Evolutionary conservation across 2,888 invertebrate genomes (phyloP).

Genomic region (Melieria picta): DNA sequence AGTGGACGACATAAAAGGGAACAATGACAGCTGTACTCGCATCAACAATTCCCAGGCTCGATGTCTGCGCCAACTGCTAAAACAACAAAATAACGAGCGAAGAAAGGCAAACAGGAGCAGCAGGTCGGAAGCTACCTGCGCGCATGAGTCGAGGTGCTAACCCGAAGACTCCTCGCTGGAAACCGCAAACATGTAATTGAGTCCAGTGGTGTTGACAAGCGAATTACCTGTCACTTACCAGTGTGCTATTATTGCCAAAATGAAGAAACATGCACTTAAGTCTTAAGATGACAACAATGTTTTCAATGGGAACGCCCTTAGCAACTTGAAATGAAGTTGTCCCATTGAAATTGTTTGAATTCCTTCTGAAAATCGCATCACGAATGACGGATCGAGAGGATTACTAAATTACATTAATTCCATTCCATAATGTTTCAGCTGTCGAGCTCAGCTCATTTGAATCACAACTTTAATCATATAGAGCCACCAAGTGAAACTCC

Average conservation of each 20-base stretch:
- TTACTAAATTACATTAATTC: no score
- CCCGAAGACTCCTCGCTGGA: neutral
- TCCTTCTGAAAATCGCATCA: no score
- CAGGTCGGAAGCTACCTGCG: constrained; percentile 13
- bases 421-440: no score
- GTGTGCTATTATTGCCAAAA: constrained; percentile 2
- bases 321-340: no score
- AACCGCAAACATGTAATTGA: constrained; percentile 49
- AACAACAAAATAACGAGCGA: neutral
- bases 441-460: no score
- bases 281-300: no score
- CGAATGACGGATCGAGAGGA: no score
- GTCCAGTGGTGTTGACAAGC: constrained; percentile 50
- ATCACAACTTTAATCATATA: no score
- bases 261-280: neutral
- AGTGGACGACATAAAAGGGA: neutral
- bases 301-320: no score
- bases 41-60: constrained; percentile 37
- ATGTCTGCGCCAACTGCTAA: constrained; percentile 34
- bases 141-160: neutral
- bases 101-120: constrained; percentile 25
- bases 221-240: constrained; percentile 21
- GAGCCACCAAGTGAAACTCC: no score
- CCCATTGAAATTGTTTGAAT: no score
- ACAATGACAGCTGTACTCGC: constrained; percentile 53